Evolutionary conservation across 2,888 invertebrate genomes (phyloP).

Genomic region (Acleris holmiana): DNA sequence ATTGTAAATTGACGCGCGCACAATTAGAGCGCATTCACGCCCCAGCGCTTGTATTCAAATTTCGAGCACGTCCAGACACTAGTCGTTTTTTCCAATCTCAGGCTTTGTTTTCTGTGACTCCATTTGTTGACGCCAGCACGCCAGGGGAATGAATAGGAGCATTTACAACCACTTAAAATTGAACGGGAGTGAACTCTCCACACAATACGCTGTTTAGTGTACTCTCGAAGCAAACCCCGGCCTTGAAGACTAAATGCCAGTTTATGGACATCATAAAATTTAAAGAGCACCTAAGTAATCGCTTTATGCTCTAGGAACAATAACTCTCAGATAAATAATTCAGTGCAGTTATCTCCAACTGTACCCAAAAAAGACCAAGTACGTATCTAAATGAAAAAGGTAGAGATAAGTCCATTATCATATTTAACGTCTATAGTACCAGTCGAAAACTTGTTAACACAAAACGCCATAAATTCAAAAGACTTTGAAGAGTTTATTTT

Average conservation of each 20-base stretch:
- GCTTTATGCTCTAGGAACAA: too few species aligned
- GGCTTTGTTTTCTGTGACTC: slow-evolving; percentile 41
- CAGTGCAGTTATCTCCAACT: too few species aligned
- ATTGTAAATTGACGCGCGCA: slow-evolving; percentile 68
- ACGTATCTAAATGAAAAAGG: too few species aligned
- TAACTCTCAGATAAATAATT: too few species aligned
- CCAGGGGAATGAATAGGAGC: slow-evolving; percentile 33
- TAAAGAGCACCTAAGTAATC: too few species aligned
- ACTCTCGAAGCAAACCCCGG: slow-evolving; percentile 20
- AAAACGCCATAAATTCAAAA: slow-evolving; percentile 22
- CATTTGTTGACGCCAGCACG: slow-evolving; percentile 40
- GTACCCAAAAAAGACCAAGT: too few species aligned
- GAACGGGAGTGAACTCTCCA: slow-evolving; percentile 32
- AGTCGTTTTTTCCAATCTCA: slow-evolving; percentile 47
- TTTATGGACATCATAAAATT: slow-evolving; percentile 9
- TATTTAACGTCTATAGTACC: background rate
- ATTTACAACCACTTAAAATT: slow-evolving; percentile 37
- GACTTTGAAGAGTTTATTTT: slow-evolving; percentile 28
- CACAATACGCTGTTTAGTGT: slow-evolving; percentile 28
- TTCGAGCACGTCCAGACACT: slow-evolving; percentile 58
- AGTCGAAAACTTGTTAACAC: slow-evolving; percentile 12
- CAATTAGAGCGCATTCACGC: slow-evolving; percentile 72
- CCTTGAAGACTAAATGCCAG: slow-evolving; percentile 10
- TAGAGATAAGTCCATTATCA: too few species aligned
- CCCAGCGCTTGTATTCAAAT: slow-evolving; percentile 76